These are phyloP conservation scores for Samia ricini DNA, from an alignment of 1,140 invertebrate species.

Conservation along the genomic window DNA sequence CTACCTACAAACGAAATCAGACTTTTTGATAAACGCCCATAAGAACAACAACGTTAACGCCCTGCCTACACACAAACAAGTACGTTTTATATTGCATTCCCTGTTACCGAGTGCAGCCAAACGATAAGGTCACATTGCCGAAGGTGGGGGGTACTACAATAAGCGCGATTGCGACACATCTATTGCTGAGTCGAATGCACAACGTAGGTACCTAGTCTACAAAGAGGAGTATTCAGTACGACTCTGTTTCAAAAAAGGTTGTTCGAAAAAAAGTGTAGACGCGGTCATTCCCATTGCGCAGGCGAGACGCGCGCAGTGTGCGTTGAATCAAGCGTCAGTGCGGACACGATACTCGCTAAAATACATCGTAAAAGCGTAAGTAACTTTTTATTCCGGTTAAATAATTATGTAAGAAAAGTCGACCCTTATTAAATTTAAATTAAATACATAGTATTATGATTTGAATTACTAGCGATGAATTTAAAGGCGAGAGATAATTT, in stretches of 20 bases:
- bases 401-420: neutral
- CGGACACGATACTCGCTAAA: slow-evolving; percentile 43
- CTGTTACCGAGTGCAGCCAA: slow-evolving; percentile 59
- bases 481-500: slow-evolving; percentile 21
- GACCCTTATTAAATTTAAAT: neutral
- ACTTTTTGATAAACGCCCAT: neutral
- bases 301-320: slow-evolving; percentile 25
- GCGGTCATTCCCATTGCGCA: slow-evolving; percentile 49
- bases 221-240: neutral
- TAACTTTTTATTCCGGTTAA: slow-evolving; percentile 22
- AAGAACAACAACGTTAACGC: slow-evolving; percentile 1
- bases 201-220: neutral
- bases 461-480: too few species aligned
- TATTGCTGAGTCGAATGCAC: slow-evolving; percentile 12
- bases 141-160: slow-evolving; percentile 58
- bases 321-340: slow-evolving; percentile 33
- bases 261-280: slow-evolving; percentile 43
- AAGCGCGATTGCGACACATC: slow-evolving; percentile 47
- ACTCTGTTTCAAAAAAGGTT: slow-evolving; percentile 22
- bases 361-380: slow-evolving; percentile 47
- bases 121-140: slow-evolving; percentile 66
- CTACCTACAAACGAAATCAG: neutral
- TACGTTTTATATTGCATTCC: slow-evolving; percentile 41
- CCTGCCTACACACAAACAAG: slow-evolving; percentile 19
- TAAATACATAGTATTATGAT: slow-evolving; percentile 8